Evolutionary conservation across 2,113 vertebrate species (phyloP).

Genomic region (Channa maculata): DNA sequence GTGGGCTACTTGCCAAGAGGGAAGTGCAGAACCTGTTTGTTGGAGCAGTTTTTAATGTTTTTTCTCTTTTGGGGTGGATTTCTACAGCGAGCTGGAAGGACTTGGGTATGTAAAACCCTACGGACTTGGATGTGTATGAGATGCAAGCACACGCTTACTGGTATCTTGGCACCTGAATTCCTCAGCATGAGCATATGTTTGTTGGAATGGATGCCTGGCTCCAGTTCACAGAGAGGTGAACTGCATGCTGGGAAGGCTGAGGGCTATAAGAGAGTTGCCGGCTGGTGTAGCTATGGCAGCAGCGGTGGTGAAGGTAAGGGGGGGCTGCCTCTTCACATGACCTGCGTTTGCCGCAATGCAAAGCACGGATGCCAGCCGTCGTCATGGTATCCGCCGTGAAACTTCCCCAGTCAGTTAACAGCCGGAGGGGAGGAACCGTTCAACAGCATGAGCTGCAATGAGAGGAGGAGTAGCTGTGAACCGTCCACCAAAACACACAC

Average conservation of each 20-base stretch:
- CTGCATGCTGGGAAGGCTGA: constrained; percentile 53
- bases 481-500: constrained; percentile 38
- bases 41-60: constrained; percentile 8
- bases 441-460: constrained; percentile 47
- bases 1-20: constrained; percentile 29
- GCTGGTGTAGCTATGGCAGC: constrained; percentile 45
- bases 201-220: constrained; percentile 18
- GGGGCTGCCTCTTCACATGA: constrained; percentile 54
- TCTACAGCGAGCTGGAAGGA: constrained; percentile 27
- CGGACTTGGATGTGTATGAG: constrained; percentile 41
- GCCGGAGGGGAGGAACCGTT: constrained; percentile 61
- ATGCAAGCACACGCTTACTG: constrained; percentile 33
- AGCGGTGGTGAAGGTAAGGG: constrained; percentile 9
- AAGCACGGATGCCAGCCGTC: constrained; percentile 47
- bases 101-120: constrained; percentile 31
- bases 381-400: constrained; percentile 46
- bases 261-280: constrained; percentile 1
- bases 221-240: constrained; percentile 42
- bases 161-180: constrained; percentile 47
- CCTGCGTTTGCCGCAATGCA: constrained; percentile 44
- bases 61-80: constrained; percentile 4
- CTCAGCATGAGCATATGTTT: constrained; percentile 52
- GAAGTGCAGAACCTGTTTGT: constrained; percentile 15
- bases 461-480: constrained; percentile 62
- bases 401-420: constrained; percentile 55